A percentile compares a stretch with the other conserved stretches of the same genome.
Evolutionary conservation across 1,140 invertebrate species (phyloP).

Genomic region (Dendroctonus valens): DNA sequence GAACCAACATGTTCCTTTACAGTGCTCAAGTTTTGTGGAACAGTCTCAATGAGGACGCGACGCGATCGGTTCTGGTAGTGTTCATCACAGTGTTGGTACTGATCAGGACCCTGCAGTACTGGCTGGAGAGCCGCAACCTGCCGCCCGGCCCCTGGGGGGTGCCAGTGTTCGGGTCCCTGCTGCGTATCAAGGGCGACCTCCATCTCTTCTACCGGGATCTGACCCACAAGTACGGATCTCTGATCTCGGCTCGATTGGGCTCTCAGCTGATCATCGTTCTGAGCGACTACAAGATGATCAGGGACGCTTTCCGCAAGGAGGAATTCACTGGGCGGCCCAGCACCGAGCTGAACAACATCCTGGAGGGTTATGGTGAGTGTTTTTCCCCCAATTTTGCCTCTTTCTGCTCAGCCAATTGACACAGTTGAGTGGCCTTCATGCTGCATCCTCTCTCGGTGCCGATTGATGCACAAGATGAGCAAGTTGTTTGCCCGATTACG

Average conservation of each 20-base stretch:
- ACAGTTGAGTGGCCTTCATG: conserved; percentile 40
- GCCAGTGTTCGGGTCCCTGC: conserved; percentile 78
- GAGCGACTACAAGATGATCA: conserved; percentile 79
- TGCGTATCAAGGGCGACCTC: conserved; percentile 71
- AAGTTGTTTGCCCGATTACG: not conserved
- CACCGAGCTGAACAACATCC: conserved; percentile 79
- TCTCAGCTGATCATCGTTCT: conserved; percentile 79
- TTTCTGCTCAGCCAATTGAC: conserved; percentile 33
- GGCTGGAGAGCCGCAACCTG: conserved; percentile 58
- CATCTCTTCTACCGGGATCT: conserved; percentile 77
- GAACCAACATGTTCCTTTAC: conserved; percentile 46
- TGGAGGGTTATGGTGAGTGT: conserved; percentile 84
- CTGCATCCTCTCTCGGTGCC: conserved; percentile 36
- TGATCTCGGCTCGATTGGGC: conserved; percentile 80
- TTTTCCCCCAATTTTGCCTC: not conserved
- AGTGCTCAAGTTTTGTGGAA: conserved; percentile 44
- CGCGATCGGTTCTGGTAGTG: conserved; percentile 50
- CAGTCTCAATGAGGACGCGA: conserved; percentile 38
- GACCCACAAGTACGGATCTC: conserved; percentile 71
- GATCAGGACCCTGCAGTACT: conserved; percentile 55
- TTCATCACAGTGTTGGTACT: conserved; percentile 57
- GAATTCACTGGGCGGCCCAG: conserved; percentile 84
- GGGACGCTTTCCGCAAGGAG: conserved; percentile 78
- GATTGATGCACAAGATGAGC: not conserved
- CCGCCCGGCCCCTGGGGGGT: conserved; percentile 85